Evolutionary conservation across 2,888 invertebrate species (phyloP), one percentile per base, ranked within the genome.

Genomic region (Nemoura dubitans): DNA sequence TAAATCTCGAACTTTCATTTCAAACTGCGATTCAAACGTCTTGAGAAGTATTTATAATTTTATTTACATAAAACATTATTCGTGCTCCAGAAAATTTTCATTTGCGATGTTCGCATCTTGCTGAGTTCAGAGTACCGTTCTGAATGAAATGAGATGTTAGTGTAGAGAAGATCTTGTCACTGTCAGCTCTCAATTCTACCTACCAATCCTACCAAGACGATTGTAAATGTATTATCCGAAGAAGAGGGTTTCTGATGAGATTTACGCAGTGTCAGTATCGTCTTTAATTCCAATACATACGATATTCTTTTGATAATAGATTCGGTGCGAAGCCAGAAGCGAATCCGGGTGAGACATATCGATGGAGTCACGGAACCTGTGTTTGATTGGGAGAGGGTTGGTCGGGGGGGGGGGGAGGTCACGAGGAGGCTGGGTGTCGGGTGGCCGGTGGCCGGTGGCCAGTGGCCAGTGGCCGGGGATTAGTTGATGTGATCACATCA

Each of bases 401-500:
- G 78, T 78, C 76, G 3, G 28, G 26, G 28, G 2, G 28, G 28
- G 5, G 28, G 26, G 5, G n/a, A n/a, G n/a, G n/a, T n/a, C n/a
- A n/a, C 0, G 78, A 78, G 28, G 27, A 7, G 82, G 82, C 29
- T 30, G 26, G 29, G 36, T 36, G 36, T 36, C 10, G 10, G 36
- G 36, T 36, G 36, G 36, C 3, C 36, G 82, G 82, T n/a, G 29
- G 29, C 36, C 6, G 83, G 26, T 42, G 36, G 36, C 5, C 78
- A 5, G 43, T 29, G 36, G 43, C 26, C 5, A 25, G 42, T 14
- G 43, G 25, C n/a, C 1, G 42, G 36, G 83, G 83, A 83, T 83
- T 83, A 83, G 83, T 26, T 83, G 42, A 83, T 83, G 83, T 83
- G 83, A 83, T 83, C 83, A 42, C 83, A 83, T 42, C 83, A 83